phyloP scores from a whole-genome alignment of 2,888 invertebrate genomes.

The Acrobasis suavella region DNA sequence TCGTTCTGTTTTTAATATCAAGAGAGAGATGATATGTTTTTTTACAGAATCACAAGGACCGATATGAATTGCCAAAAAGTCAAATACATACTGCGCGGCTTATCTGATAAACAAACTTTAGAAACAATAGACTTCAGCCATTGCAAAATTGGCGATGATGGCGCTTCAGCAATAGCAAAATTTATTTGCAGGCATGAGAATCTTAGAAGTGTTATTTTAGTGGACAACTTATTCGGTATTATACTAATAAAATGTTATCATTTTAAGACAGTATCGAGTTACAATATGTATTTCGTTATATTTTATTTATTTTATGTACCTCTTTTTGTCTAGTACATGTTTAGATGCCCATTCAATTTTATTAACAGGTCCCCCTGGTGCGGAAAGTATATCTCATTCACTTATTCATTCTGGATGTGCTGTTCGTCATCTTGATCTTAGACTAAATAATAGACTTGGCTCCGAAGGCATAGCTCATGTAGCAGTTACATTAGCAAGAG shows the following conservation, averaged over 20 bases:
- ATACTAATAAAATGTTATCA: no score
- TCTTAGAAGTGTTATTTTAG: slow-evolving; percentile 72
- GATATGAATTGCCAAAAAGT: slow-evolving; percentile 73
- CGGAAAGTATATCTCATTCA: slow-evolving; percentile 67
- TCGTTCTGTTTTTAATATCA: background rate
- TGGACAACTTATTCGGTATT: slow-evolving; percentile 80
- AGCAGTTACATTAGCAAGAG: slow-evolving; percentile 73
- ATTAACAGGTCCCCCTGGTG: slow-evolving; percentile 60
- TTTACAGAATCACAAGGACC: slow-evolving; percentile 69
- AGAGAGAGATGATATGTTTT: background rate
- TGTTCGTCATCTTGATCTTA: slow-evolving; percentile 64
- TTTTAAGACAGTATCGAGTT: no score
- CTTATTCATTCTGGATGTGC: slow-evolving; percentile 67
- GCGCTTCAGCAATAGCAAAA: slow-evolving; percentile 84
- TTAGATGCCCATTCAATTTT: no score
- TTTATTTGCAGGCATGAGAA: slow-evolving; percentile 72
- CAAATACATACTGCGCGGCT: slow-evolving; percentile 69
- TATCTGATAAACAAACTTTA: slow-evolving; percentile 65
- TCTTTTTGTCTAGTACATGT: no score
- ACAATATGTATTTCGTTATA: background rate
- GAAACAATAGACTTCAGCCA: slow-evolving; percentile 85
- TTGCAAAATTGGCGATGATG: slow-evolving; percentile 84
- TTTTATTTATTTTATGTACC: slow-evolving; percentile 2
- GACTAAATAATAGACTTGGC: slow-evolving; percentile 69
- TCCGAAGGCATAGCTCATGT: slow-evolving; percentile 73